Evolutionary conservation across 2,888 invertebrate genomes (phyloP).

Genomic region (Drymonia ruficornis): DNA sequence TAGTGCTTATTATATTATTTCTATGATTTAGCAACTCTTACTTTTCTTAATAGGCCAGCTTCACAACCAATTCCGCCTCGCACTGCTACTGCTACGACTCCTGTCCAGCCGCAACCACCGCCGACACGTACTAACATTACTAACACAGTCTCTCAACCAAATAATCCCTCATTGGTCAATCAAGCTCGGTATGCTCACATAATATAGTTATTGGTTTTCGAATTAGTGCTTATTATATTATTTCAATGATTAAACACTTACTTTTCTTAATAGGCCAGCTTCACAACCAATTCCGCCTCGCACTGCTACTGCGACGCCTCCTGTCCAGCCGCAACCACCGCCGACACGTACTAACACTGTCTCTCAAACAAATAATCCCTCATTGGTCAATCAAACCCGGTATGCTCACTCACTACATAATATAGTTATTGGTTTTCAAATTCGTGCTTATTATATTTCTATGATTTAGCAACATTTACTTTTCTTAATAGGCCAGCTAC

Average conservation of each 20-base stretch:
- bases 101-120: not conserved
- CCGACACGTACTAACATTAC: not conserved
- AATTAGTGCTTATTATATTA: too few relatives aligned
- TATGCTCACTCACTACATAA: not conserved
- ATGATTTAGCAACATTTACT: too few relatives aligned
- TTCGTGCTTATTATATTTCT: too few relatives aligned
- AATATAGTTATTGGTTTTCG: too few relatives aligned
- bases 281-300: not conserved
- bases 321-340: not conserved
- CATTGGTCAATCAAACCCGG: not conserved
- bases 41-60: not conserved
- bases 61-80: not conserved
- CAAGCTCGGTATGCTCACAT: too few relatives aligned
- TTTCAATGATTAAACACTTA: too few relatives aligned
- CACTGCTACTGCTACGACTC: not conserved
- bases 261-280: not conserved
- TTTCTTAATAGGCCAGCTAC: not conserved
- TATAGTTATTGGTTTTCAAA: too few relatives aligned
- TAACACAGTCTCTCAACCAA: not conserved
- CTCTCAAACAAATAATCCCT: not conserved
- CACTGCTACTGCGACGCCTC: not conserved
- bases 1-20: not conserved
- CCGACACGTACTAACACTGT: not conserved
- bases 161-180: not conserved
- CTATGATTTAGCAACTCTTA: too few relatives aligned